Conservation (phyloP, 2,113 vertebrate genomes). For the Telmatochromis brachygnathus region DNA sequence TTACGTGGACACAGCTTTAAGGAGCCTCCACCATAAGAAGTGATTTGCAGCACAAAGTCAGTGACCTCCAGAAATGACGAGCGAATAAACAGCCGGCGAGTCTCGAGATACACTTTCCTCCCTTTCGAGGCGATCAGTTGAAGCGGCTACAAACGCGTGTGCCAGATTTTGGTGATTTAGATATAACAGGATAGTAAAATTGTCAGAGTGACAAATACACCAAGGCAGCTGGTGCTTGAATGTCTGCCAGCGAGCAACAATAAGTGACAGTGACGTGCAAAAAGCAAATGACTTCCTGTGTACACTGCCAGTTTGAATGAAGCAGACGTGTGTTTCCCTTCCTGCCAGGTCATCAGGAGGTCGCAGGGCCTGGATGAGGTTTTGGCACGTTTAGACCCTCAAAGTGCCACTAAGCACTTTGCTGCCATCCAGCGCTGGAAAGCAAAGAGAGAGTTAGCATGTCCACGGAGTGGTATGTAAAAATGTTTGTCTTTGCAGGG, state of each 20-base stretch:
- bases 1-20: neutral
- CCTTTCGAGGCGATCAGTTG: neutral
- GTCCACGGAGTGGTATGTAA: constrained; percentile 66
- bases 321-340: neutral
- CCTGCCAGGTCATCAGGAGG: constrained; percentile 79
- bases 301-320: neutral
- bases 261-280: neutral
- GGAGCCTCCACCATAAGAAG: neutral
- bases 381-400: constrained; percentile 75
- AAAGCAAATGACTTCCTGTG: neutral
- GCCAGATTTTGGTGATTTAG: neutral
- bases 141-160: neutral
- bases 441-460: constrained; percentile 60
- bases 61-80: neutral
- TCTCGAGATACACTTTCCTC: neutral
- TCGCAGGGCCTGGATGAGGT: constrained; percentile 80
- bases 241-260: neutral
- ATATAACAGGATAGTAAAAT: neutral
- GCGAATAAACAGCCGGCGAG: neutral
- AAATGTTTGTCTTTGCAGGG: neutral
- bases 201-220: neutral
- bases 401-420: constrained; percentile 73
- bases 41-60: neutral
- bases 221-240: neutral
- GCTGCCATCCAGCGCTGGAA: constrained; percentile 82